A percentile compares a stretch with the other conserved stretches of the same genome.
phyloP scores from a whole-genome alignment of 2,888 invertebrate species.

The Dicyrtoma fusca region DNA sequence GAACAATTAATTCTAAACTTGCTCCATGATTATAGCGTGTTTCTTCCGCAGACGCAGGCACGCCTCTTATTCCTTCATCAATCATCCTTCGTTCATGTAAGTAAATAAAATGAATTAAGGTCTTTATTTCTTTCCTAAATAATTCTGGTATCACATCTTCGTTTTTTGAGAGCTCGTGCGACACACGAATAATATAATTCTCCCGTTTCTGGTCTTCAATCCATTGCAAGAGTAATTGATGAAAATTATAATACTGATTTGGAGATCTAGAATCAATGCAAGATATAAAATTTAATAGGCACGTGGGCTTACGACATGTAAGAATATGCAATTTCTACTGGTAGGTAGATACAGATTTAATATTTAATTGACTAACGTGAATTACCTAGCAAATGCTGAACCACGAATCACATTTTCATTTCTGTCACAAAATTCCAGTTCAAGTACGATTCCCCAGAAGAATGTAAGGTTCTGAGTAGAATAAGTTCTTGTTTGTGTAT shows the following conservation, averaged over 20 bases:
- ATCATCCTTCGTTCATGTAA: slow-evolving; percentile 5
- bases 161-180: background rate
- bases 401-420: slow-evolving; percentile 33
- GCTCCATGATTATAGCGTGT: background rate
- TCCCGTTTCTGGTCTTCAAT: background rate
- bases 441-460: slow-evolving; percentile 39
- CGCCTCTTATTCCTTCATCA: background rate
- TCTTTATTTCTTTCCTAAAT: background rate
- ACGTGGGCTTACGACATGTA: too few relatives aligned
- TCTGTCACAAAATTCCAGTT: slow-evolving; percentile 36
- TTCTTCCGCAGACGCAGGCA: background rate
- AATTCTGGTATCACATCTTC: background rate
- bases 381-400: slow-evolving; percentile 37
- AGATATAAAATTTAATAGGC: too few relatives aligned
- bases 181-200: background rate
- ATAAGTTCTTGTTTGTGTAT: slow-evolving; percentile 35
- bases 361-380: too few relatives aligned
- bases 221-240: background rate
- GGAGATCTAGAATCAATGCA: background rate
- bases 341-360: too few relatives aligned
- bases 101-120: slow-evolving; percentile 16
- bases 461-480: slow-evolving; percentile 24
- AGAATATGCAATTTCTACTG: too few relatives aligned
- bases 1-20: background rate
- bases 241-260: slow-evolving; percentile 4